Conservation (phyloP, 2,797 vertebrate species). For the Esox masquinongy region DNA sequence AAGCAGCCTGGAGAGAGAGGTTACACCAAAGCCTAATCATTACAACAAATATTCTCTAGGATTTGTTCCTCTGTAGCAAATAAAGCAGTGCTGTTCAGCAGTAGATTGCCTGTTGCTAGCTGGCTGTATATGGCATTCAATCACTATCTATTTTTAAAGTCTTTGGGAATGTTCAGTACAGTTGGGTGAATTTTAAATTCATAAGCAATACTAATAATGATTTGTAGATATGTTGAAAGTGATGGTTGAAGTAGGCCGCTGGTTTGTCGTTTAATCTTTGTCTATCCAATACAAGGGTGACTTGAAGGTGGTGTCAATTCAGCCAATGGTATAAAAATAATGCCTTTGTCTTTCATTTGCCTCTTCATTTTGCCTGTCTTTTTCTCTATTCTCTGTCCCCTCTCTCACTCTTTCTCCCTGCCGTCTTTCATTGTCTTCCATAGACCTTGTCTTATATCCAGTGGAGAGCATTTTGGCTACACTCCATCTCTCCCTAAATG, state of each 20-base stretch:
- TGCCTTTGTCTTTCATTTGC: slow-evolving; percentile 9
- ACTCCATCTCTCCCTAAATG: slow-evolving; percentile 70
- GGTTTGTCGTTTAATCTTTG: background rate
- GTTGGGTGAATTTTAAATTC: background rate
- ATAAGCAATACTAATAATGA: background rate
- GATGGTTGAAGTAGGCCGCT: background rate
- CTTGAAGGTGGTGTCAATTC: too few relatives aligned
- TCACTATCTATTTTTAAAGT: slow-evolving; percentile 10
- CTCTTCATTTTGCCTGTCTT: slow-evolving; percentile 14
- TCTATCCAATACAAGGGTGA: background rate
- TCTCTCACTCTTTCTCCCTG: too few relatives aligned
- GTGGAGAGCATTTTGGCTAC: slow-evolving; percentile 55
- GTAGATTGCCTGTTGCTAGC: slow-evolving; percentile 21
- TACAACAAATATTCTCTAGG: background rate
- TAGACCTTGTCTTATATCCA: slow-evolving; percentile 46
- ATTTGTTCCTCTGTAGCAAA: background rate
- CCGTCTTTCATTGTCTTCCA: too few relatives aligned
- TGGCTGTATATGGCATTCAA: slow-evolving; percentile 8
- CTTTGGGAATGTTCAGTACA: background rate
- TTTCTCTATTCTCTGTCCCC: slow-evolving; percentile 18
- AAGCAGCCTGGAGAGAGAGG: too few relatives aligned
- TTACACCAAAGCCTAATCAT: background rate
- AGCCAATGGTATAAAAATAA: background rate
- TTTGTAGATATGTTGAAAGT: background rate
- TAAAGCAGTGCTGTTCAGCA: slow-evolving; percentile 9